Conservation (phyloP, 2,888 invertebrate genomes). For the Thereva nobilitata region DNA sequence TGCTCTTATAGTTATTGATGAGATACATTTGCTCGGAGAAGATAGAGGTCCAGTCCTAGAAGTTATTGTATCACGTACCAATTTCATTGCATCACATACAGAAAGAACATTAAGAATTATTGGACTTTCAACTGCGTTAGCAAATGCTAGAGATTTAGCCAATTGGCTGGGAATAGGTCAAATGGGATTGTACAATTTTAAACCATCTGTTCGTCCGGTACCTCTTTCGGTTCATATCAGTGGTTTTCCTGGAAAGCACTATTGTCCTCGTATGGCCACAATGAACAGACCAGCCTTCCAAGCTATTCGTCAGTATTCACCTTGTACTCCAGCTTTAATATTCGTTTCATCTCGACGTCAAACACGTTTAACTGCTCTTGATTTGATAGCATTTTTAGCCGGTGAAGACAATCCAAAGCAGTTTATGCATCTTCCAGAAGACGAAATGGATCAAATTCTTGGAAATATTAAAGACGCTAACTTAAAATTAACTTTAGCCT, state of each 20-base stretch:
- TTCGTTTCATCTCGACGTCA: constrained; percentile 97
- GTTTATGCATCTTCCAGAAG: constrained; percentile 87
- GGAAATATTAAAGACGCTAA: constrained; percentile 80
- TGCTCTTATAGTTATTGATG: constrained; percentile 92
- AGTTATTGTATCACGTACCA: constrained; percentile 96
- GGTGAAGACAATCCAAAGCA: constrained; percentile 92
- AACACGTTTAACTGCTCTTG: constrained; percentile 93
- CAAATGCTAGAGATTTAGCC: constrained; percentile 95
- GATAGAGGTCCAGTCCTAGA: constrained; percentile 90
- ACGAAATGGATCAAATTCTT: constrained; percentile 80
- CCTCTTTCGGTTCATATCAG: constrained; percentile 89
- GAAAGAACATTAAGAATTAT: constrained; percentile 82
- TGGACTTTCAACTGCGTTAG: constrained; percentile 95
- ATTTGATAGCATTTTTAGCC: constrained; percentile 88
- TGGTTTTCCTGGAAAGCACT: constrained; percentile 94
- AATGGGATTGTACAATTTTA: constrained; percentile 95
- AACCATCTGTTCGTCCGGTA: constrained; percentile 96
- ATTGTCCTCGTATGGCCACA: constrained; percentile 98
- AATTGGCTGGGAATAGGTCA: constrained; percentile 91
- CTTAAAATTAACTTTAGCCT: constrained; percentile 89
- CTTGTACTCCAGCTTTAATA: constrained; percentile 86
- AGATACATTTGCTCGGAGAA: constrained; percentile 95
- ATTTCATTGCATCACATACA: constrained; percentile 92
- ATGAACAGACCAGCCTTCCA: constrained; percentile 99
- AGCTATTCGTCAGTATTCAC: constrained; percentile 91